Percentiles rank a stretch among this genome's conserved stretches.
These are phyloP conservation scores for Paedocypris micromegethes DNA, from an alignment of 2,797 vertebrate genomes.

Conservation along the genomic window DNA sequence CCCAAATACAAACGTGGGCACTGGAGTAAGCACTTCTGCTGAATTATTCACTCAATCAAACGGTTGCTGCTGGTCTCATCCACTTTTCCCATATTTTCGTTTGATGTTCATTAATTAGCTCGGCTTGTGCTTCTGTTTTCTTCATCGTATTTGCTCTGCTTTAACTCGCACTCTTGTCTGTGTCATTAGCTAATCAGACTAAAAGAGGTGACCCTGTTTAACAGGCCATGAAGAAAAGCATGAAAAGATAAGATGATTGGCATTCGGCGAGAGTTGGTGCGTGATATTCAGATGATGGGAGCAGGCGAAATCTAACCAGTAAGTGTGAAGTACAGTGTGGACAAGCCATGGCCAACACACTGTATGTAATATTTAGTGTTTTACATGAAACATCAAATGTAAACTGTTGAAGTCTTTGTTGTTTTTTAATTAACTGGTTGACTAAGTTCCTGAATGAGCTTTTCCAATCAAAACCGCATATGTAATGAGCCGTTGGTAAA, in stretches of 20 bases:
- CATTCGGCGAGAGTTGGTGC: conserved; percentile 32
- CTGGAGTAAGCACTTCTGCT: conserved; percentile 62
- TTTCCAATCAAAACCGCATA: conserved; percentile 14
- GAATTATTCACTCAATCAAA: conserved; percentile 76
- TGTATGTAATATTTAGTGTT: conserved; percentile 17
- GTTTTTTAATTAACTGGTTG: conserved; percentile 31
- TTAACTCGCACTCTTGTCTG: conserved; percentile 27
- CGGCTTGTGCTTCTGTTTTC: conserved; percentile 67
- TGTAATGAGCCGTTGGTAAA: conserved; percentile 17
- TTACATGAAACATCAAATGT: conserved; percentile 6
- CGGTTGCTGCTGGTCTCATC: conserved; percentile 70
- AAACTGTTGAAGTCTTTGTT: conserved; percentile 24
- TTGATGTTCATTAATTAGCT: conserved; percentile 79
- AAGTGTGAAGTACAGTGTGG: conserved; percentile 2
- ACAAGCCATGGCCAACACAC: conserved; percentile 1
- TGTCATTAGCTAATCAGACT: conserved; percentile 45
- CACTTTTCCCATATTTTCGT: conserved; percentile 72
- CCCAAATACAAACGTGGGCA: conserved; percentile 61
- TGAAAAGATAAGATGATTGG: conserved; percentile 22
- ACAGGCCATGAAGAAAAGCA: conserved; percentile 3
- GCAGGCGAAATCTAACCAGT: neutral
- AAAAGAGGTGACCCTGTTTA: conserved; percentile 33
- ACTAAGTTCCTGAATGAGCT: conserved; percentile 27
- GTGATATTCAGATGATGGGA: conserved; percentile 9
- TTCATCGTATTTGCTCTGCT: conserved; percentile 36